Conservation (phyloP, 2,888 invertebrate genomes). For the Brachyopa scutellaris region DNA sequence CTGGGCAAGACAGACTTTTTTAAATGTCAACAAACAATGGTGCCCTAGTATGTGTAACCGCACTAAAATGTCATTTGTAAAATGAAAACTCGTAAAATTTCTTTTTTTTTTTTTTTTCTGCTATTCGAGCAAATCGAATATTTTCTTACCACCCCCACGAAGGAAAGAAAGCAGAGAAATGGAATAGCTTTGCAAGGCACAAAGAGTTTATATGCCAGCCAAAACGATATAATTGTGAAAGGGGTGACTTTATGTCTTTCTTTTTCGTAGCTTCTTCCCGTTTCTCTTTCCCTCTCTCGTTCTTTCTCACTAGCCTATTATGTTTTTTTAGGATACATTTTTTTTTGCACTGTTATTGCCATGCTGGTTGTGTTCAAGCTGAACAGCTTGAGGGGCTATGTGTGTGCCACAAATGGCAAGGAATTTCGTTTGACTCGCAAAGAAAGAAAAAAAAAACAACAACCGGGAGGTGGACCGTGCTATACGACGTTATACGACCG, state of each 20-base stretch:
- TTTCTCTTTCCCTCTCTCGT: not conserved
- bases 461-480: not conserved
- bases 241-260: constrained; percentile 60
- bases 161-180: not conserved
- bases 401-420: constrained; percentile 27
- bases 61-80: constrained; percentile 27
- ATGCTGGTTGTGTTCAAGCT: constrained; percentile 26
- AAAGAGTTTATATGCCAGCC: constrained; percentile 18
- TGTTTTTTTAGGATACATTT: not conserved
- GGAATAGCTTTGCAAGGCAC: constrained; percentile 32
- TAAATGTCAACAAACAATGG: constrained; percentile 5
- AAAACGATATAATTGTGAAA: constrained; percentile 53
- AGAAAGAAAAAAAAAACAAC: not conserved
- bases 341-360: constrained; percentile 26
- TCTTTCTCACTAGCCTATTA: not conserved
- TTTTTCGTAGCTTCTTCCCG: constrained; percentile 1
- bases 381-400: constrained; percentile 14
- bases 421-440: constrained; percentile 13
- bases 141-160: constrained; percentile 5
- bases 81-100: constrained; percentile 22
- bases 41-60: constrained; percentile 8
- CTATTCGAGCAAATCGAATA: constrained; percentile 25
- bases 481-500: not conserved
- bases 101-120: not conserved
- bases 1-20: constrained; percentile 3